A percentile compares a stretch with the other conserved stretches of the same genome.
Evolutionary conservation across 2,888 invertebrate genomes (phyloP).

Genomic region (Drosophila rellima): DNA sequence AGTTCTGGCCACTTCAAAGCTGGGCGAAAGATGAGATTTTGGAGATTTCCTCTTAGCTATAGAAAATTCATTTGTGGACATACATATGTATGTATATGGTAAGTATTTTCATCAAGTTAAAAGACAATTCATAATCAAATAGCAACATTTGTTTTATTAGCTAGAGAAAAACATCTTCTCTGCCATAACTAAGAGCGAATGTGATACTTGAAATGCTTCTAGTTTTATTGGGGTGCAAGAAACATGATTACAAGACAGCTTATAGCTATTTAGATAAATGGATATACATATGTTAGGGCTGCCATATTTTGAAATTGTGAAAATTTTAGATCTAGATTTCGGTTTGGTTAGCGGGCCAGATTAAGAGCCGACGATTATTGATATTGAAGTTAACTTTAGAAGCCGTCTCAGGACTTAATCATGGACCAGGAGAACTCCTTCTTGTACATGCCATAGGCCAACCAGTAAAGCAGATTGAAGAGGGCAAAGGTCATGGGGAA

Average conservation of each 20-base stretch:
- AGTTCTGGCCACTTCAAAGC: no score
- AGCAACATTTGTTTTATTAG: constrained; percentile 27
- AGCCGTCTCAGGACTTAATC: constrained; percentile 61
- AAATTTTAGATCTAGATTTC: no score
- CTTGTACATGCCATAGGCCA: constrained; percentile 92
- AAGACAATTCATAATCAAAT: constrained; percentile 1
- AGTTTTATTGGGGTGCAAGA: constrained; percentile 11
- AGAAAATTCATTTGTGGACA: background rate
- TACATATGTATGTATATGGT: no score
- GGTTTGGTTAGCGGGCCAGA: no score
- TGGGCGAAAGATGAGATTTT: background rate
- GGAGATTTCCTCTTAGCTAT: no score
- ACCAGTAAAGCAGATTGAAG: constrained; percentile 96
- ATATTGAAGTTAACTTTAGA: background rate
- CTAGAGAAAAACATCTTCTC: background rate
- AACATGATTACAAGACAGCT: background rate
- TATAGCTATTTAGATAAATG: background rate
- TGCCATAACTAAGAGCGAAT: background rate
- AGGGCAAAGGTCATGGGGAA: constrained; percentile 95
- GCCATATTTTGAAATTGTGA: background rate
- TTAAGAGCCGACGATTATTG: background rate
- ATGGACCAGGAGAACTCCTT: constrained; percentile 83
- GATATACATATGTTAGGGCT: background rate
- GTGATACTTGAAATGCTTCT: background rate
- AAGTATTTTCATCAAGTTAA: background rate